These are phyloP conservation scores for Therioaphis trifolii DNA, from an alignment of 2,888 invertebrate genomes.

Conservation along the genomic window DNA sequence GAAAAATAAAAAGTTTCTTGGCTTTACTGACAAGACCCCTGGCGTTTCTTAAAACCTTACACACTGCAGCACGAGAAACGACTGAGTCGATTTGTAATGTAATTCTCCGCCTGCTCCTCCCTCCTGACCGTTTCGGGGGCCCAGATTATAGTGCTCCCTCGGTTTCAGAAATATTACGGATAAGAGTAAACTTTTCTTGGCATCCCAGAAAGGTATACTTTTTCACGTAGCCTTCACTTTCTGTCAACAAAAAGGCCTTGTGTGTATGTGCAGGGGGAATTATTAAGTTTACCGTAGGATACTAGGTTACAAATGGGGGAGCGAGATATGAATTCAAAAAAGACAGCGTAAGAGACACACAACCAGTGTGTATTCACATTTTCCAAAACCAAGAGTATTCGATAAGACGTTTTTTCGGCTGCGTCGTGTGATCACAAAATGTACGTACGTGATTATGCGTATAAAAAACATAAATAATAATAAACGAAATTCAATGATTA, in stretches of 20 bases:
- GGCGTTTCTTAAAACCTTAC: slow-evolving; percentile 50
- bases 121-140: slow-evolving; percentile 25
- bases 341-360: background rate
- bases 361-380: background rate
- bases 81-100: slow-evolving; percentile 59
- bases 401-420: too few species aligned
- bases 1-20: slow-evolving; percentile 62
- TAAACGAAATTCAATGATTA: too few species aligned
- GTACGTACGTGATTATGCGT: too few species aligned
- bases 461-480: too few species aligned
- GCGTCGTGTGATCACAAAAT: too few species aligned
- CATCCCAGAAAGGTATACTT: slow-evolving; percentile 27
- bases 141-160: slow-evolving; percentile 52
- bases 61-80: slow-evolving; percentile 38
- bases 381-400: background rate
- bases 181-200: slow-evolving; percentile 56
- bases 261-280: background rate
- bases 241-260: slow-evolving; percentile 59
- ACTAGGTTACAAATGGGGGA: slow-evolving; percentile 23
- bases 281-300: slow-evolving; percentile 44
- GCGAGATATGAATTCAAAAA: slow-evolving; percentile 33
- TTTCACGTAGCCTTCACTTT: slow-evolving; percentile 50
- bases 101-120: slow-evolving; percentile 34
- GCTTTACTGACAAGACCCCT: slow-evolving; percentile 36
- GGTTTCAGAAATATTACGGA: slow-evolving; percentile 55